phyloP scores from a whole-genome alignment of 2,888 invertebrate genomes.

The Dynastes hyllus region DNA sequence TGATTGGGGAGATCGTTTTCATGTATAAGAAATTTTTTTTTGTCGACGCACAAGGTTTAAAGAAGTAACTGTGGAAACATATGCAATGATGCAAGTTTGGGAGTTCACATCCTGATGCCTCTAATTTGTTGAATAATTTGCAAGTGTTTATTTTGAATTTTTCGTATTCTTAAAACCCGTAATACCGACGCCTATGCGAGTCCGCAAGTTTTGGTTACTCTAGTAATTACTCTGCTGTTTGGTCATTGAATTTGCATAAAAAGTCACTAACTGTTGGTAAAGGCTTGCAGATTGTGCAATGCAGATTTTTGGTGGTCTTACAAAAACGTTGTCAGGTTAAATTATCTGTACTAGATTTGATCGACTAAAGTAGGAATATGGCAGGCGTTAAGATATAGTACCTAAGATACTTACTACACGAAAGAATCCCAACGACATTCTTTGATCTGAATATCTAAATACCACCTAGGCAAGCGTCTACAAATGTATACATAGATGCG shows the following conservation, averaged over 20 bases:
- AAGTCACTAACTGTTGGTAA: background rate
- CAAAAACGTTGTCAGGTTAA: background rate
- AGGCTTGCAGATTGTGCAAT: background rate
- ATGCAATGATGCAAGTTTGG: too few relatives aligned
- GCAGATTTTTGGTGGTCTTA: background rate
- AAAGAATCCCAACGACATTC: background rate
- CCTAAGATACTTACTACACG: background rate
- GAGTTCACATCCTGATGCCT: too few relatives aligned
- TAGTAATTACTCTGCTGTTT: background rate
- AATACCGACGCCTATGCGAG: too few relatives aligned
- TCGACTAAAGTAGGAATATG: background rate
- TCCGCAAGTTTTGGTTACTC: too few relatives aligned
- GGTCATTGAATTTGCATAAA: background rate
- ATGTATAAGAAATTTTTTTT: too few relatives aligned
- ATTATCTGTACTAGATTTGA: background rate
- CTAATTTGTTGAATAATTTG: too few relatives aligned
- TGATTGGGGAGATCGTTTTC: too few relatives aligned
- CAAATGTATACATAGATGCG: background rate
- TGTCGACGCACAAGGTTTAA: too few relatives aligned
- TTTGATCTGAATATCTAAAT: slow-evolving; percentile 9
- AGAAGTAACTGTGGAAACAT: too few relatives aligned
- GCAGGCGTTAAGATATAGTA: background rate
- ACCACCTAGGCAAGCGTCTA: background rate
- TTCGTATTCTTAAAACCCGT: too few relatives aligned
- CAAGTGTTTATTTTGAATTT: too few relatives aligned